Evolutionary conservation across 2,888 invertebrate genomes (phyloP).

Genomic region (Siphlonurus alternatus): DNA sequence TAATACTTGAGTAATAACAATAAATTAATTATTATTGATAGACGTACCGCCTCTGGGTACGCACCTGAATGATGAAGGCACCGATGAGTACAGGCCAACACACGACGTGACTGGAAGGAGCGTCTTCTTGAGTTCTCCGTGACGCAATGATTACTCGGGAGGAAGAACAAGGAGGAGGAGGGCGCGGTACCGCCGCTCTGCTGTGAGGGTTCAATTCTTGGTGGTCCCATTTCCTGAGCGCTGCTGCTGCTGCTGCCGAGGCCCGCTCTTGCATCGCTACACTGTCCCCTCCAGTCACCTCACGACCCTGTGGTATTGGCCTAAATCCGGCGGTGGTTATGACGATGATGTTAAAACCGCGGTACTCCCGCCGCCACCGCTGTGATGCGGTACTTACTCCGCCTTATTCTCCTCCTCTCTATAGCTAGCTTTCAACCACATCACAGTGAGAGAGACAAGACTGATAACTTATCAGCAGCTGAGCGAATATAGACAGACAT

Average conservation of each 20-base stretch:
- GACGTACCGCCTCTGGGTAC: too few species aligned
- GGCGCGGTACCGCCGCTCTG: too few species aligned
- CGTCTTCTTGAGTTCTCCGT: background rate
- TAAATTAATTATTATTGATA: too few species aligned
- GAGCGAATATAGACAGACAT: background rate
- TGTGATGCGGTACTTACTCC: too few species aligned
- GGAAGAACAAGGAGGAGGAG: background rate
- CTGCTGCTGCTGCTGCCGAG: background rate
- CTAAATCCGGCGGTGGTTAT: too few species aligned
- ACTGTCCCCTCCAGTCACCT: background rate
- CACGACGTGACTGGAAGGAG: background rate
- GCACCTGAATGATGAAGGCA: background rate
- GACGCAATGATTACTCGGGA: background rate
- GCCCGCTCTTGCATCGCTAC: background rate
- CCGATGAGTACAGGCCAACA: background rate
- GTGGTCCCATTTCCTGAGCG: background rate
- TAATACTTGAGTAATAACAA: too few species aligned
- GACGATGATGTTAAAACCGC: too few species aligned
- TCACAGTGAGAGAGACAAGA: background rate
- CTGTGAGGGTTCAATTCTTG: background rate
- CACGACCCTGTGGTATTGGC: background rate
- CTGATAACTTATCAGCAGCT: background rate
- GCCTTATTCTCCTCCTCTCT: background rate
- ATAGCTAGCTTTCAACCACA: background rate
- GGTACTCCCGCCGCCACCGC: too few species aligned